Conservation (phyloP, 1,140 invertebrate species). For the Zaprionus taronus region DNA sequence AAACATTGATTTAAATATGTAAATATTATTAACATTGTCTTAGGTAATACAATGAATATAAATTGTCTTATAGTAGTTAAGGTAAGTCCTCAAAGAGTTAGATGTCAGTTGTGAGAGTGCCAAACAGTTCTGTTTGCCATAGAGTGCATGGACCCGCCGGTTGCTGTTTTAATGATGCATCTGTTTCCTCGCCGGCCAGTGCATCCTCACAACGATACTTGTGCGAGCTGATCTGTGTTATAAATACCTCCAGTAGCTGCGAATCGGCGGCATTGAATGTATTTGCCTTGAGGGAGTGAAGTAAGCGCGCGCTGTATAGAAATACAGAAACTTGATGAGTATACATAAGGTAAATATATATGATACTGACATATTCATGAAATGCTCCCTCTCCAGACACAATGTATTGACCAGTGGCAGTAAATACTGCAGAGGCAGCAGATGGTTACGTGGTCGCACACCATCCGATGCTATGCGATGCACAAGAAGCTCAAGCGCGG, state of each 20-base stretch:
- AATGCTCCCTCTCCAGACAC: slow-evolving; percentile 38
- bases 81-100: background rate
- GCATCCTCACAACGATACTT: slow-evolving; percentile 54
- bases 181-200: too few relatives aligned
- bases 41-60: background rate
- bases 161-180: slow-evolving; percentile 17
- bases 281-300: slow-evolving; percentile 20
- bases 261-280: slow-evolving; percentile 11
- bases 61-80: background rate
- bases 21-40: background rate
- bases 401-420: slow-evolving; percentile 30
- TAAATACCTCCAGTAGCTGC: slow-evolving; percentile 42
- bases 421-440: slow-evolving; percentile 35
- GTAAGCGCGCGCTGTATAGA: slow-evolving; percentile 30
- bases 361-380: slow-evolving; percentile 42
- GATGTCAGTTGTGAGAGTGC: background rate
- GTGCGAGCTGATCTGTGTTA: slow-evolving; percentile 43
- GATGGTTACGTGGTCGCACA: slow-evolving; percentile 17
- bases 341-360: background rate
- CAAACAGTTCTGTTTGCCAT: slow-evolving; percentile 41
- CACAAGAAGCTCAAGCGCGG: slow-evolving; percentile 31
- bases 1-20: background rate
- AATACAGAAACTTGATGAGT: background rate
- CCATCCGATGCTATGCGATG: slow-evolving; percentile 21
- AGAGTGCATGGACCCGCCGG: slow-evolving; percentile 43